Evolutionary conservation across 92 coral and sea anemone species (phyloP).

Genomic region (Palythoa grandiflora): DNA sequence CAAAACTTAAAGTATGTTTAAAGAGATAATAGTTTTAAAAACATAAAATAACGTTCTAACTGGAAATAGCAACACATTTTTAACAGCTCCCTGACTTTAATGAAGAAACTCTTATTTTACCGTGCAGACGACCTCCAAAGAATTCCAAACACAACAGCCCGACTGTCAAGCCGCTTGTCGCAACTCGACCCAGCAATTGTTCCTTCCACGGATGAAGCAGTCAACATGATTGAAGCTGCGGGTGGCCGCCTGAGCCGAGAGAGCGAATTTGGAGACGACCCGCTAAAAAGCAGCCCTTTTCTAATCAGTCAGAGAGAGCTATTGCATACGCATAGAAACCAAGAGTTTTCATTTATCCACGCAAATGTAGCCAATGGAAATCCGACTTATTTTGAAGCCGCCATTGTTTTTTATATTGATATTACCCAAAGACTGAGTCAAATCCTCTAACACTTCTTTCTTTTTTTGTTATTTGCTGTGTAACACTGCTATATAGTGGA

Average conservation of each 20-base stretch:
- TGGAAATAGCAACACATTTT: background rate
- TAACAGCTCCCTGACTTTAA: background rate
- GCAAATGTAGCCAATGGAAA: constrained; percentile 55
- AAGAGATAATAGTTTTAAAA: background rate
- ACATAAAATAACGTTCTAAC: background rate
- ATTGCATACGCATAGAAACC: constrained; percentile 45
- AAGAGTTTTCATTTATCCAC: constrained; percentile 33
- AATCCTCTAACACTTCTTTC: background rate
- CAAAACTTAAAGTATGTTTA: too few relatives aligned
- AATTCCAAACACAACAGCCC: constrained; percentile 53
- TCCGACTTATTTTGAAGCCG: constrained; percentile 51
- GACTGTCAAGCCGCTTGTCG: constrained; percentile 38
- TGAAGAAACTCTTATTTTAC: background rate
- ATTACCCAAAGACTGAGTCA: constrained; percentile 47
- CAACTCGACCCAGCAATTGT: constrained; percentile 39
- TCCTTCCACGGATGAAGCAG: constrained; percentile 67
- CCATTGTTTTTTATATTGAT: constrained; percentile 58
- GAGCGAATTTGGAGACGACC: constrained; percentile 55
- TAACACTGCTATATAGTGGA: background rate
- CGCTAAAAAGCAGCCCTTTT: constrained; percentile 27
- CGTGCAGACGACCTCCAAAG: constrained; percentile 38
- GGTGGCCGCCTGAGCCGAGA: constrained; percentile 59
- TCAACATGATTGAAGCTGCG: constrained; percentile 55
- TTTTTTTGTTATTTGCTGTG: background rate
- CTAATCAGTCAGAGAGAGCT: constrained; percentile 52